Base-by-base conservation (phyloP, 92 coral and sea anemone species). In the Heteractis magnifica region DNA sequence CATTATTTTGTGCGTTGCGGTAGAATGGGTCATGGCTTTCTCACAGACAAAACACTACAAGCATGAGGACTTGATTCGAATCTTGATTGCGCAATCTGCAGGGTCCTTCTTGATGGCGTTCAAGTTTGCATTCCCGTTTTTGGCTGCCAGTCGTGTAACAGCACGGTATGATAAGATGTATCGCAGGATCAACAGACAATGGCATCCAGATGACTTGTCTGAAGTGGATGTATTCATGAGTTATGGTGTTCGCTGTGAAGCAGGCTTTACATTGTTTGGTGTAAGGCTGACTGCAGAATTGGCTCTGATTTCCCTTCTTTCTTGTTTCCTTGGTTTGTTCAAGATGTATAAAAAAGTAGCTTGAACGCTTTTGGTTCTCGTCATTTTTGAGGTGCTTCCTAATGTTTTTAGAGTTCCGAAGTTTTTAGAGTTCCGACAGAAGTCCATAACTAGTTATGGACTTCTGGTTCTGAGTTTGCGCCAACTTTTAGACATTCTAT, bases 101-200 rank as follows among this genome's bases (percentile, higher is more conserved):
- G 94, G 91, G 4, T 91, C 91, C 41, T 82, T 83, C 68, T 72
- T 91, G 44, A 84, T 88, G 18, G 88, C 94, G 6, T 85, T 88
- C 87, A 89, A 88, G 74, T 91, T 87, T 82, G 94, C 92, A 4
- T 91, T 91, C 56, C 92, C 94, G n/a, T 81, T 91, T 71, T 73
- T 83, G 52, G 84, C 90, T 5, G 94, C 94, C 26, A 89, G 94
- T 83, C 79, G 86, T 77, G 92, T 86, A 34, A 91, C 94, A 49
- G 83, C 88, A 20, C 83, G 81, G 55, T 91, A 83, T 86, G 89
- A 89, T 56, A 77, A 75, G 49, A 86, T 91, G 92, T 85, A 89
- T 74, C 81, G 87, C 56, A 68, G 49, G 15, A 16, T 91, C 48
- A 89, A 88, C 83, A 81, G 92, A 70, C 50, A 86, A 49, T 89